Percentiles rank a stretch among this genome's conserved stretches.
Conservation (phyloP, 2,888 invertebrate species). For the Luperina testacea region DNA sequence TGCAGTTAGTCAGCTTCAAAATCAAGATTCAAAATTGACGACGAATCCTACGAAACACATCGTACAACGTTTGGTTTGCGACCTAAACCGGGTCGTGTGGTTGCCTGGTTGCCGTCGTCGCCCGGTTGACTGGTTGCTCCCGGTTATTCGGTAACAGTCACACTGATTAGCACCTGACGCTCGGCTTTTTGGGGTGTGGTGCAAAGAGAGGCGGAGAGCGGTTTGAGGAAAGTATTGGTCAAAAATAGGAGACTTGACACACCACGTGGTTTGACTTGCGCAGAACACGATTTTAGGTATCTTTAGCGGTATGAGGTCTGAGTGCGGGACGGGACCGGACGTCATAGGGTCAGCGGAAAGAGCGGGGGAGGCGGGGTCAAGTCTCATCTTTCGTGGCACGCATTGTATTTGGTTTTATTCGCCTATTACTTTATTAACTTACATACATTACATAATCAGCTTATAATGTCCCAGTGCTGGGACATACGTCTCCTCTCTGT, state of each 20-base stretch:
- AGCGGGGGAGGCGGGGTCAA: too few species aligned
- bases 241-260: too few species aligned
- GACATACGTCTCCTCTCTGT: too few species aligned
- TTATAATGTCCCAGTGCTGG: not conserved
- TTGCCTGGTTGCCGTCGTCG: constrained; percentile 23
- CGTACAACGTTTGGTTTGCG: not conserved
- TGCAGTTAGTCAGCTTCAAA: not conserved
- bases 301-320: too few species aligned
- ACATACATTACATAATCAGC: not conserved
- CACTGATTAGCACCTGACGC: constrained; percentile 65
- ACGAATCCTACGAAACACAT: constrained; percentile 8
- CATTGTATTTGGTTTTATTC: not conserved
- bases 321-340: too few species aligned
- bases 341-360: too few species aligned
- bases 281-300: too few species aligned
- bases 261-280: too few species aligned
- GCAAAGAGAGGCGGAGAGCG: not conserved
- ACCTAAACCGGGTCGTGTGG: constrained; percentile 22
- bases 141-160: constrained; percentile 59
- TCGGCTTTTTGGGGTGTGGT: constrained; percentile 32
- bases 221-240: rapidly evolving
- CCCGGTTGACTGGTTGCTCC: constrained; percentile 50
- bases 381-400: too few species aligned
- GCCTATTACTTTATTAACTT: not conserved
- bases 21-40: constrained; percentile 9